These are phyloP conservation scores for Drosophila nannoptera DNA, from an alignment of 1,140 invertebrate genomes.

Conservation along the genomic window DNA sequence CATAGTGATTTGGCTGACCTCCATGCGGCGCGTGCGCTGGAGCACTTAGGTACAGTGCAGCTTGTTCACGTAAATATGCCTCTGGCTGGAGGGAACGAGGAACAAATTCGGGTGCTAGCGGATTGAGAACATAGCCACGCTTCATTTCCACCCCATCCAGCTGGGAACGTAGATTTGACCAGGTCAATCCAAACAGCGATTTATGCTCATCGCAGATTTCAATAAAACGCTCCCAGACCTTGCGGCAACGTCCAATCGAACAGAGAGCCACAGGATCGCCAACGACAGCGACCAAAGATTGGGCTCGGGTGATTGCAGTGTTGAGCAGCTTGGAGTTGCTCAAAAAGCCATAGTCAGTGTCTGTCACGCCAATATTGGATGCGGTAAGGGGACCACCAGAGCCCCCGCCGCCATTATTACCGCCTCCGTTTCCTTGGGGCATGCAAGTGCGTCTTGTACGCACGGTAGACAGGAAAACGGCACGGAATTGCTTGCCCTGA, in stretches of 20 bases:
- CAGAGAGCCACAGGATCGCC: slow-evolving; percentile 92
- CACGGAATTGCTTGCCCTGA: slow-evolving; percentile 93
- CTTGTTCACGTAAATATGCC: slow-evolving; percentile 77
- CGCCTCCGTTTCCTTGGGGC: slow-evolving; percentile 62
- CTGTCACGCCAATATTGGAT: slow-evolving; percentile 80
- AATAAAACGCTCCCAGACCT: slow-evolving; percentile 91
- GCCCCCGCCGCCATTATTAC: slow-evolving; percentile 63
- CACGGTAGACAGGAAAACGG: slow-evolving; percentile 91
- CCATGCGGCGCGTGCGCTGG: slow-evolving; percentile 54
- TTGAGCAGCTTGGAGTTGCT: slow-evolving; percentile 92
- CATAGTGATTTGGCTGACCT: slow-evolving; percentile 51
- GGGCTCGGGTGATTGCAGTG: slow-evolving; percentile 92
- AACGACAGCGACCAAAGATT: slow-evolving; percentile 91
- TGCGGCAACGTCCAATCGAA: slow-evolving; percentile 90
- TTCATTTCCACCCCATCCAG: slow-evolving; percentile 87
- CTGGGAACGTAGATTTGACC: slow-evolving; percentile 84
- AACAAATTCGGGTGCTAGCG: slow-evolving; percentile 89
- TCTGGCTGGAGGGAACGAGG: slow-evolving; percentile 82
- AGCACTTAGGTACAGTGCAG: slow-evolving; percentile 65
- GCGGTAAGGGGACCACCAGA: slow-evolving; percentile 30
- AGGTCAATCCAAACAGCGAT: slow-evolving; percentile 88
- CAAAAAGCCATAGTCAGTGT: slow-evolving; percentile 90
- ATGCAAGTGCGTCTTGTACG: slow-evolving; percentile 87
- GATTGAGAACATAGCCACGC: slow-evolving; percentile 88
- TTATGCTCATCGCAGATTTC: slow-evolving; percentile 86